phyloP scores from a whole-genome alignment of 2,797 vertebrate genomes.

The Odontamblyopus rebecca region DNA sequence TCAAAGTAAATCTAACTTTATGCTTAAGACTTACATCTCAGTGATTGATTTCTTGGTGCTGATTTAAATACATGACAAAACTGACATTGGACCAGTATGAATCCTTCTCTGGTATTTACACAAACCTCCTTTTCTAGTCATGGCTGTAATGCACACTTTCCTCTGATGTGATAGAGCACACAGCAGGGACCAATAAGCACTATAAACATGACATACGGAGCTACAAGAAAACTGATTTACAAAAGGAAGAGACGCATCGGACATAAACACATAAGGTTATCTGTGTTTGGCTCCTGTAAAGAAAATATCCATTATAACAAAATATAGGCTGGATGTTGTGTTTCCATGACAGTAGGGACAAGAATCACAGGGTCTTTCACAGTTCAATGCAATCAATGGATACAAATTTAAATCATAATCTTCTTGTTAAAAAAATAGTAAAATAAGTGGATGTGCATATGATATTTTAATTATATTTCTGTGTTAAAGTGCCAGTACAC shows the following conservation, averaged over 20 bases:
- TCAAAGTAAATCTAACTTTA: constrained; percentile 30
- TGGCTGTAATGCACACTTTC: constrained; percentile 43
- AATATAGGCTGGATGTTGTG: too few relatives aligned
- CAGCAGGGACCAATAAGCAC: constrained; percentile 54
- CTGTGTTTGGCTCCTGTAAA: neutral
- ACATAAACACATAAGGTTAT: neutral
- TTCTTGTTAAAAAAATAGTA: too few relatives aligned
- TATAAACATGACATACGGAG: constrained; percentile 44
- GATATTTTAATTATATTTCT: too few relatives aligned
- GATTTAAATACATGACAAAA: constrained; percentile 35
- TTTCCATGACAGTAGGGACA: too few relatives aligned
- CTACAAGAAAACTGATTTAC: constrained; percentile 42
- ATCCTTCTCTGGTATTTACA: constrained; percentile 50
- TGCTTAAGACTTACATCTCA: constrained; percentile 13
- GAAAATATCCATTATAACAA: constrained; percentile 10
- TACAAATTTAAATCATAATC: too few relatives aligned
- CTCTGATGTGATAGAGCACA: constrained; percentile 49
- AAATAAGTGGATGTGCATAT: too few relatives aligned
- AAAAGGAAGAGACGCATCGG: constrained; percentile 21
- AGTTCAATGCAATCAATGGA: too few relatives aligned
- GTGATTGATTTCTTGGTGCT: constrained; percentile 22
- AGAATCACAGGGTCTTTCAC: too few relatives aligned
- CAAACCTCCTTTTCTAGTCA: constrained; percentile 38
- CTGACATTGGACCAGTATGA: constrained; percentile 42
- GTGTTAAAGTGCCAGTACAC: too few relatives aligned